Evolutionary conservation across 2,888 invertebrate species (phyloP), one percentile per base, ranked within the genome.

Genomic region (Eupithecia tripunctaria): DNA sequence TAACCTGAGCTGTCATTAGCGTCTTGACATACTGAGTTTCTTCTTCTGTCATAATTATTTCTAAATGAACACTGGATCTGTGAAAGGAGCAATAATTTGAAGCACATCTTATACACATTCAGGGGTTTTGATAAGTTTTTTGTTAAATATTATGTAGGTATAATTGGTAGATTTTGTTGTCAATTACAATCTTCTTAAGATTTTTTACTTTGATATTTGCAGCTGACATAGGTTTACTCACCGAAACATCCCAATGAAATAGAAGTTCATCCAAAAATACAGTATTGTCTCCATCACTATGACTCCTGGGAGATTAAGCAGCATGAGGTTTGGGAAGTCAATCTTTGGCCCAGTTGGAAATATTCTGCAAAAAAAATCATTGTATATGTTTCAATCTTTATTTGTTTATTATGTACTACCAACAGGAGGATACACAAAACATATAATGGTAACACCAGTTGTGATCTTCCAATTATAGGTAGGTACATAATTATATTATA

Each of bases 251-350:
- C 91, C 91, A 47, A 92, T 78, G 72, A 90, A 92, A 71, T 88
- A 89, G 64, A 88, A 90, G 79, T 93, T 93, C 85, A 93, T 83
- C 92, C 92, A 93, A 65, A 91, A 75, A 72, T 92, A 93, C 2
- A 93, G 77, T 1, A 89, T 76, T 0, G 86, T 86, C 77, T 91
- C 89, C 86, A 91, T 86, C 1, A 93, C 76, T 27, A 93, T 76
- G 0, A 91, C 89, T 41, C 88, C 91, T 12, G 93, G 93, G 0
- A 93, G 80, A 67, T 87, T 91, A 2, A 93, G 80, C 25, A 93
- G 84, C 84, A 91, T 84, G 41, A 89, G 85, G 60, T 89, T 89
- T 0, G 93, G 92, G 59, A 89, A 91, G 67, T 91, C 90, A 43
- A 93, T 82, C 70, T 86, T 88, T 1, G 91, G 91, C 6, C 86